A percentile compares a stretch with the other conserved stretches of the same genome.
Evolutionary conservation across 2,113 vertebrate genomes (phyloP).

Genomic region (Sardina pilchardus): DNA sequence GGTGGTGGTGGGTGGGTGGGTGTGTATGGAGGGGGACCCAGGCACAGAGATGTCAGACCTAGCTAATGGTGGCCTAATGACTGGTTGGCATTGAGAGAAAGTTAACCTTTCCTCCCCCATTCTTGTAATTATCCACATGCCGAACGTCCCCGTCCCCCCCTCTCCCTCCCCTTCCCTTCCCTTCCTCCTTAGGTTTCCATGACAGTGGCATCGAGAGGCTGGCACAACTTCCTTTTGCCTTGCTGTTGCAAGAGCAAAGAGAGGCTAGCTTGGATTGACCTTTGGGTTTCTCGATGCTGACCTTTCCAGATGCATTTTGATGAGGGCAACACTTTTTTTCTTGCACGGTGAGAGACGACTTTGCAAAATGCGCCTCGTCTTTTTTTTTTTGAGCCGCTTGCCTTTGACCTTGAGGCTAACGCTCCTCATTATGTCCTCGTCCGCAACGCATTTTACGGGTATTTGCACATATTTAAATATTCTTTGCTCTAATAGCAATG

Average conservation of each 20-base stretch:
- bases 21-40: neutral
- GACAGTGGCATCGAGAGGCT: constrained; percentile 29
- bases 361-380: neutral
- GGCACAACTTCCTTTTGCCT: neutral
- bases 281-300: constrained; percentile 18
- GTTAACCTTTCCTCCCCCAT: constrained; percentile 44
- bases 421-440: constrained; percentile 21
- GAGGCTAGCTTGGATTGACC: neutral
- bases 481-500: neutral
- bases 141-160: neutral
- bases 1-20: neutral
- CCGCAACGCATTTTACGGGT: neutral
- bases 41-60: constrained; percentile 26
- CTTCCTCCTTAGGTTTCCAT: constrained; percentile 43
- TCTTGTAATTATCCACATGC: constrained; percentile 40
- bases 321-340: constrained; percentile 41
- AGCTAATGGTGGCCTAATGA: constrained; percentile 44
- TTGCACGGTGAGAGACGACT: constrained; percentile 14
- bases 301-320: constrained; percentile 38
- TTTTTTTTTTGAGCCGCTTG: neutral
- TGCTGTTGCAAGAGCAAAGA: neutral
- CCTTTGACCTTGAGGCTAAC: constrained; percentile 13
- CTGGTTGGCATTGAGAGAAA: constrained; percentile 40
- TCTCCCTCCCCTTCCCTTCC: neutral
- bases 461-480: constrained; percentile 31